Evolutionary conservation across 1,140 invertebrate species (phyloP).

Genomic region (Thaumatotibia leucotreta): DNA sequence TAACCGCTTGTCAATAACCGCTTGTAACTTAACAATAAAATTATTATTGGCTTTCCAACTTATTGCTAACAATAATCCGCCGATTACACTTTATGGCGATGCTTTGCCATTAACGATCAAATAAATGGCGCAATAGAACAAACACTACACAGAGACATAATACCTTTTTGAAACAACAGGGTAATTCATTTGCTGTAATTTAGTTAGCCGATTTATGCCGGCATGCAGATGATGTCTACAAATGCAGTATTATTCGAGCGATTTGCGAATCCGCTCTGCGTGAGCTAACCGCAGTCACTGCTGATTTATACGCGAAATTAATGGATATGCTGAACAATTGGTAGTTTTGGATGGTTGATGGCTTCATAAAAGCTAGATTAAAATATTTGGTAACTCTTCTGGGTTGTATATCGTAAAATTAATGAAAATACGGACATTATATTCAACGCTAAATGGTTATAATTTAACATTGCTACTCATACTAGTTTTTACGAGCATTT

Average conservation of each 20-base stretch:
- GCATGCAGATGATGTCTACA: background rate
- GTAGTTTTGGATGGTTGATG: background rate
- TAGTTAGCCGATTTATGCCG: background rate
- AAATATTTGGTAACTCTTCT: no score
- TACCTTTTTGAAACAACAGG: background rate
- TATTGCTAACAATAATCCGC: background rate
- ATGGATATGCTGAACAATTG: background rate
- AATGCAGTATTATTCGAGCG: background rate
- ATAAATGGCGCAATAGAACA: background rate
- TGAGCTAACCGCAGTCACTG: background rate
- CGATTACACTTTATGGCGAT: background rate
- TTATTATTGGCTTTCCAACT: background rate
- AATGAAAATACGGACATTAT: no score
- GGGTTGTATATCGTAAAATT: no score
- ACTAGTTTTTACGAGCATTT: no score
- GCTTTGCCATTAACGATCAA: background rate
- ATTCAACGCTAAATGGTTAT: no score
- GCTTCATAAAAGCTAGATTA: background rate
- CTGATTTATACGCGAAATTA: background rate
- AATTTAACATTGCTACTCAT: no score
- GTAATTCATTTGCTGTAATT: background rate
- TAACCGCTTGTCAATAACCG: background rate
- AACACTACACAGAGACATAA: background rate
- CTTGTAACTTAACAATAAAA: background rate
- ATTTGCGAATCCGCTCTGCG: background rate